Evolutionary conservation across 92 coral and sea anemone species (phyloP), one percentile per base, ranked within the genome.

Genomic region (Virgularia gustaviana): DNA sequence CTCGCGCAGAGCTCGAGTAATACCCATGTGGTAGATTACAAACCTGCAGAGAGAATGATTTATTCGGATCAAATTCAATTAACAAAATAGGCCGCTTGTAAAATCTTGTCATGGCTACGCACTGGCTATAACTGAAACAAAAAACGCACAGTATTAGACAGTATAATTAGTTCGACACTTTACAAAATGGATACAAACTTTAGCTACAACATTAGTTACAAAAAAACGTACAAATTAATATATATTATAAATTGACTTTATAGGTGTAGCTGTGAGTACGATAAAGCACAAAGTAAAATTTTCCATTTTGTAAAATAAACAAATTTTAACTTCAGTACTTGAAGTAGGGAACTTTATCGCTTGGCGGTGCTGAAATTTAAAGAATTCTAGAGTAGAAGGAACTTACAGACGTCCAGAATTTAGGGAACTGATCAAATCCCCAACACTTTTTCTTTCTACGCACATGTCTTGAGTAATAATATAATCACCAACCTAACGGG

Each of bases 11-110:
- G n/a, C n/a, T n/a, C n/a, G n/a, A n/a, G n/a, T n/a, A n/a, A n/a
- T n/a, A n/a, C n/a, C n/a, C n/a, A n/a, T n/a, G n/a, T n/a, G n/a
- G n/a, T n/a, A n/a, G n/a, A n/a, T n/a, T n/a, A 49, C 86, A 47
- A 43, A 87, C 99, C 90, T 94, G 99, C n/a, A 94, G 82, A 0
- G 99, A 89, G 64, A 94, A 94, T 27, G 99, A 87, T 83, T 94
- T 94, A 81, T 85, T 87, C 5, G 96, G 96, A 79, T 94, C 99
- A 43, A 94, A 94, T 53, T 94, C 99, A 72, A 94, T 94, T 20
- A 94, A 79, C 5, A 94, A 75, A 67, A 94, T 68, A 6, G 99
- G 99, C 34, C 94, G 85, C 73, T 89, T 94, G 87, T 94, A 94
- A 73, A 86, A 94, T 31, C 99, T 76, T 35, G 96, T 87, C 99